Conservation (phyloP, 2,113 vertebrate species). For the Ahaetulla prasina region DNA sequence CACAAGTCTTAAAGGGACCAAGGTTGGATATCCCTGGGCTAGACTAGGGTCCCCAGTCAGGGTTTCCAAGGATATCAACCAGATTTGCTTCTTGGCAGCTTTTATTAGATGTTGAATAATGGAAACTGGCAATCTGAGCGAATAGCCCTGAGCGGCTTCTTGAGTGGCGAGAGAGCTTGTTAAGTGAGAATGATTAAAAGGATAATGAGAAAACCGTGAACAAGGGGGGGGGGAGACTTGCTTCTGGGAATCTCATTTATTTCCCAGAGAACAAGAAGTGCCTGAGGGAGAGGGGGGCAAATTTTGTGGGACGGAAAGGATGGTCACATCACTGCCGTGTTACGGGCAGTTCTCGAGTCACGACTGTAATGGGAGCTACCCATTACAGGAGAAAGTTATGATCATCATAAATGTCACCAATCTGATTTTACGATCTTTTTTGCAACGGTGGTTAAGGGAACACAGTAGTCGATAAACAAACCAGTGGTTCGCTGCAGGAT, state of each 20-base stretch:
- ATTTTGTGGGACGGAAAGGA: background rate
- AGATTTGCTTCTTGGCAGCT: background rate
- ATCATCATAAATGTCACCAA: background rate
- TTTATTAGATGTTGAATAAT: background rate
- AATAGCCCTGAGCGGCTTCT: background rate
- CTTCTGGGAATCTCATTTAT: background rate
- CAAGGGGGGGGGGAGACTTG: background rate
- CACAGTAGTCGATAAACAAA: background rate
- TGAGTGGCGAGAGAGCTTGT: background rate
- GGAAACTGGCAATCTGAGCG: background rate
- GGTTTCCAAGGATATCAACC: background rate
- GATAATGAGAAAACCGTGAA: background rate
- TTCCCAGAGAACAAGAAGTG: background rate
- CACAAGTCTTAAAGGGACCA: too few relatives aligned
- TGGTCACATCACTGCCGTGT: background rate
- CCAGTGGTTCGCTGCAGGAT: too few relatives aligned
- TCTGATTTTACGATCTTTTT: background rate
- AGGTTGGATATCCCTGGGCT: background rate
- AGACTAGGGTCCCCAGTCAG: background rate
- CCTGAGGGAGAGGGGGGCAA: background rate
- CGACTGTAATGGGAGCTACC: too few relatives aligned
- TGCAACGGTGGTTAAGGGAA: background rate
- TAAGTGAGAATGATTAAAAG: background rate
- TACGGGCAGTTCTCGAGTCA: background rate
- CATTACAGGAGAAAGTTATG: background rate